These are phyloP conservation scores for Solea senegalensis DNA, from an alignment of 2,113 vertebrate species.

Conservation along the genomic window DNA sequence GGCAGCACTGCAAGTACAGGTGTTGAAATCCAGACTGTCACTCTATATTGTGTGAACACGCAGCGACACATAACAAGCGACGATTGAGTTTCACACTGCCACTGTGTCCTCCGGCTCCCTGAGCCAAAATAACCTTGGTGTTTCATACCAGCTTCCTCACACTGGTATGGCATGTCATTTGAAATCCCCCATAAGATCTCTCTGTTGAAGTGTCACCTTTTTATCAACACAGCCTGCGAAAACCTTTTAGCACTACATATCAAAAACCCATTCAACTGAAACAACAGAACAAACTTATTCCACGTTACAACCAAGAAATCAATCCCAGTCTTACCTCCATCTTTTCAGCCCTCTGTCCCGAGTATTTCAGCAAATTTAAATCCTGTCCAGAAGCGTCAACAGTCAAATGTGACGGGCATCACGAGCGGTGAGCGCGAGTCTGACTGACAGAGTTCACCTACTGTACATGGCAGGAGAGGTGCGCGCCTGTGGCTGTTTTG, in stretches of 20 bases:
- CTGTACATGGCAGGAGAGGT: slow-evolving; percentile 42
- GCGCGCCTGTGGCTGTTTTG: slow-evolving; percentile 63
- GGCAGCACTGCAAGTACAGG: background rate
- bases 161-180: background rate
- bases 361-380: slow-evolving; percentile 4
- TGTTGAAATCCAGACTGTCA: slow-evolving; percentile 29
- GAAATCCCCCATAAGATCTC: background rate
- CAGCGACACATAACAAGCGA: slow-evolving; percentile 20
- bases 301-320: background rate
- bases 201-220: background rate
- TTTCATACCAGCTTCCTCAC: slow-evolving; percentile 6
- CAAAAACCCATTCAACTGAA: no score
- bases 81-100: background rate
- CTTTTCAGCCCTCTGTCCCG: slow-evolving; percentile 14
- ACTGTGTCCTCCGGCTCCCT: background rate
- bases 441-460: background rate
- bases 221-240: background rate
- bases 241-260: no score
- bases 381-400: background rate
- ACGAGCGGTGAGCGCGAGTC: slow-evolving; percentile 9
- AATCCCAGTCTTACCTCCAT: slow-evolving; percentile 70
- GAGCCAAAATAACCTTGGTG: slow-evolving; percentile 36
- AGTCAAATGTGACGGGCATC: slow-evolving; percentile 1
- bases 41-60: slow-evolving; percentile 32
- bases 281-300: no score